Evolutionary conservation across 1,140 invertebrate species (phyloP), one percentile per base, ranked within the genome.

Genomic region (Hypsibius dujardini): DNA sequence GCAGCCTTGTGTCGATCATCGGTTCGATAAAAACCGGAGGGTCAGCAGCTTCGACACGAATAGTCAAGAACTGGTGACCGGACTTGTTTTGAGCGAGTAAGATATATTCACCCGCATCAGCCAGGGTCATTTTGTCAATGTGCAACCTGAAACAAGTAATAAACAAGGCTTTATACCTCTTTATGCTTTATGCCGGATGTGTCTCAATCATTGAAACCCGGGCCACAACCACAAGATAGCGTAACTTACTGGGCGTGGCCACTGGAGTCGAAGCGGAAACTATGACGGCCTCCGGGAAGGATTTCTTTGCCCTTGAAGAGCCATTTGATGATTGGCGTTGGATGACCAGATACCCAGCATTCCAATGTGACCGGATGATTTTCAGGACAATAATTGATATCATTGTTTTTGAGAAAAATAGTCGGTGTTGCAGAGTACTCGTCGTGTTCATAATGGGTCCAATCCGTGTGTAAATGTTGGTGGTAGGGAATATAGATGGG

Each of bases 21-120:
- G 92, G 83, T 74, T 88, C 84, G 69, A 93, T 84, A 79, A 98
- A 96, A 50, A 85, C 83, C 1, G 95, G 95, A 79, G 90, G 87
- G 78, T 96, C 94, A 82, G 72, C 62, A 3, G 45, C 62, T 7
- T 67, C 62, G 62, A 67, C 42, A 3, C 62, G 62, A 42, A 67
- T 67, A 42, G 62, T 3, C 3, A 14, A 42, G 62, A 42, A 12
- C 7, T 67, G 62, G 42, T 67, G 62, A 42, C 62, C 62, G 62
- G 7, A 14, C 42, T 67, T 67, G 62, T 67, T 50, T 47, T 70
- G 46, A 40, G 45, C 50, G n/a, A 77, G 73, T 45, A 78, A 72
- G 47, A 74, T 59, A 78, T 94, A 94, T 47, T 81, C 79, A 15
- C 91, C 91, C 1, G 87, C 85, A 79, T 94, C 90, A 0, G 83